These are phyloP conservation scores for Cataglyphis livida DNA, from an alignment of 2,888 invertebrate genomes.

Conservation along the genomic window DNA sequence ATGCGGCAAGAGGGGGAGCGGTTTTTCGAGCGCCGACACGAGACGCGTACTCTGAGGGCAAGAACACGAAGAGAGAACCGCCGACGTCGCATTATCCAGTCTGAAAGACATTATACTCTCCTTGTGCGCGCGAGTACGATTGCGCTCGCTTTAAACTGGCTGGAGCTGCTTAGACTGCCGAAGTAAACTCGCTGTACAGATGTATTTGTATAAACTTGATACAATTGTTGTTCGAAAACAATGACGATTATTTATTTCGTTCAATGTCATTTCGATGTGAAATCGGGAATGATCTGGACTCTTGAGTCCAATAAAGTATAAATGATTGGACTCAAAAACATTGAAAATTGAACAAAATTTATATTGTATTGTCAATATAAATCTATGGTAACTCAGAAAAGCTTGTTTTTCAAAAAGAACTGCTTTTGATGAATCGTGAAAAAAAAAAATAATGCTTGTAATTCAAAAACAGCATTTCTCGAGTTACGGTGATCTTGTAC, in stretches of 20 bases:
- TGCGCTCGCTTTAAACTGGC: constrained; percentile 1
- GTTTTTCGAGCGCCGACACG: constrained; percentile 70
- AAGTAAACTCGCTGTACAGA: not conserved
- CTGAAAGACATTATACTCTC: constrained; percentile 62
- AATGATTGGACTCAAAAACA: no score
- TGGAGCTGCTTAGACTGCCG: constrained; percentile 14
- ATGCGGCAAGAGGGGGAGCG: constrained; percentile 30
- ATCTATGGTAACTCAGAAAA: not conserved
- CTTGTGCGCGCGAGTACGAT: constrained; percentile 42
- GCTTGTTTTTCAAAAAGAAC: not conserved
- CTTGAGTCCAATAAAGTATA: not conserved
- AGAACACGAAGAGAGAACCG: constrained; percentile 74
- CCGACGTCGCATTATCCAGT: constrained; percentile 72
- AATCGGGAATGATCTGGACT: not conserved
- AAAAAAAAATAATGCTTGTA: not conserved
- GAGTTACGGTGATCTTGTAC: not conserved
- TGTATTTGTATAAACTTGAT: constrained; percentile 3
- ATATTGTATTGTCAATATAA: not conserved
- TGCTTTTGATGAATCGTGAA: not conserved
- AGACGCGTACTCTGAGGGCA: constrained; percentile 67
- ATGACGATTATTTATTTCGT: constrained; percentile 26
- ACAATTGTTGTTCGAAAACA: constrained; percentile 5
- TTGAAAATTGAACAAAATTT: not conserved
- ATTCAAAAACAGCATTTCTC: not conserved
- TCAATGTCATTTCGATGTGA: not conserved